A percentile compares a stretch with the other conserved stretches of the same genome.
phyloP scores from a whole-genome alignment of 2,797 vertebrate species.

The Lepus oiostolus region DNA sequence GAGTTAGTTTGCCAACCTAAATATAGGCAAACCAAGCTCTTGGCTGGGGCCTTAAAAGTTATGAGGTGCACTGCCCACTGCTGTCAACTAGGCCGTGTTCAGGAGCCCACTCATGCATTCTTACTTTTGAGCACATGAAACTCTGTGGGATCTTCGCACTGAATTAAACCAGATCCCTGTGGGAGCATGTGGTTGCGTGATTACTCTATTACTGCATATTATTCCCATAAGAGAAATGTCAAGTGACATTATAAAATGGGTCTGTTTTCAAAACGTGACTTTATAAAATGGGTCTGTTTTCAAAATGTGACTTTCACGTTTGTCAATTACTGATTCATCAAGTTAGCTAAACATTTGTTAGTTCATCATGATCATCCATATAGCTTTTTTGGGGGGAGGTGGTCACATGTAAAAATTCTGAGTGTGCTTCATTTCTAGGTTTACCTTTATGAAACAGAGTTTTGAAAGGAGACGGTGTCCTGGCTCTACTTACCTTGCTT shows the following conservation, averaged over 20 bases:
- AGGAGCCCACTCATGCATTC: neutral
- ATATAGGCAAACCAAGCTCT: slow-evolving; percentile 57
- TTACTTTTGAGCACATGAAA: neutral
- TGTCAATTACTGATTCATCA: neutral
- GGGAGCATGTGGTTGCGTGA: neutral
- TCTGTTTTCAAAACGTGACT: slow-evolving; percentile 44
- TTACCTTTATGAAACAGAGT: neutral
- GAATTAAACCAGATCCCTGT: slow-evolving; percentile 11
- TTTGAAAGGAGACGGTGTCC: neutral
- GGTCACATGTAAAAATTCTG: neutral
- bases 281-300: slow-evolving; percentile 37
- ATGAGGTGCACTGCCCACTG: neutral
- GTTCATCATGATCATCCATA: too few relatives aligned
- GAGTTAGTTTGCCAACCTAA: slow-evolving; percentile 64
- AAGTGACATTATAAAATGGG: neutral
- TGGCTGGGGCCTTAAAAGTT: slow-evolving; percentile 53
- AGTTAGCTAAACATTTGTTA: neutral
- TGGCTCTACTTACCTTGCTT: slow-evolving; percentile 93
- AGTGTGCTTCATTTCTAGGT: neutral
- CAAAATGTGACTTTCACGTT: slow-evolving; percentile 42
- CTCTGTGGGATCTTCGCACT: neutral
- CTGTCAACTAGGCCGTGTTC: slow-evolving; percentile 12
- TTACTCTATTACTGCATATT: neutral
- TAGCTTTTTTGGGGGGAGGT: too few relatives aligned
- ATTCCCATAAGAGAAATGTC: slow-evolving; percentile 26